Conservation (phyloP, 2,797 vertebrate species). For the Lepus oiostolus region DNA sequence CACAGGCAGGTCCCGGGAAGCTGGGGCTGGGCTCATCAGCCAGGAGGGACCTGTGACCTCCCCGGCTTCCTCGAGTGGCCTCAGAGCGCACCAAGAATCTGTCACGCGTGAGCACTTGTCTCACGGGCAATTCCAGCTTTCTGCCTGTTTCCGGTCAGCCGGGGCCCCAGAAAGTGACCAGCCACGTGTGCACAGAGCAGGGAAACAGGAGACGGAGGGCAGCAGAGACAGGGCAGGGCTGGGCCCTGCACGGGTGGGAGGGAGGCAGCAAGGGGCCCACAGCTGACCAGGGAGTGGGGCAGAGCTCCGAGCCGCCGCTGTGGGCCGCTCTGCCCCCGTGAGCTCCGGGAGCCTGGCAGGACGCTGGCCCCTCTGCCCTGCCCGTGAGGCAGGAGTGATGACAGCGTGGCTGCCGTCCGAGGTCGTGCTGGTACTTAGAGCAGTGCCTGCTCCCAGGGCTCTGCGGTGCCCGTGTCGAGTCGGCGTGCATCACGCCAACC, state of each 20-base stretch:
- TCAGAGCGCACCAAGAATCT: not conserved
- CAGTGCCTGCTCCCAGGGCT: not conserved
- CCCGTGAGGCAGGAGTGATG: not conserved
- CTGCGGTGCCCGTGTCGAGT: too few species aligned
- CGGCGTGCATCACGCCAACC: not conserved
- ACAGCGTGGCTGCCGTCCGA: not conserved
- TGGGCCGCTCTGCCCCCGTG: not conserved
- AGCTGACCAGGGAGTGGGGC: too few species aligned
- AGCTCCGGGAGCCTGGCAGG: not conserved
- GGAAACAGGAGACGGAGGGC: not conserved
- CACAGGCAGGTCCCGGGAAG: not conserved
- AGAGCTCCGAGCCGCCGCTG: too few species aligned
- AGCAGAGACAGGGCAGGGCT: too few species aligned
- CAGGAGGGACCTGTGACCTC: not conserved
- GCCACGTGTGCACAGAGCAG: not conserved
- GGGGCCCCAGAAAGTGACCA: not conserved
- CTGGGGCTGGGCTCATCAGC: not conserved
- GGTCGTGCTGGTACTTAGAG: not conserved
- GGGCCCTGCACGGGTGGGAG: not conserved
- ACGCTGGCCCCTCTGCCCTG: not conserved
- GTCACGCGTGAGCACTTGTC: not conserved
- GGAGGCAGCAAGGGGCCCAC: not conserved
- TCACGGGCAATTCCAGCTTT: not conserved
- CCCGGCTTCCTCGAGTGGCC: not conserved
- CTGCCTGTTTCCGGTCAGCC: not conserved